Conservation (phyloP, 2,888 invertebrate species). For the Hydroisotoma schaefferi region DNA sequence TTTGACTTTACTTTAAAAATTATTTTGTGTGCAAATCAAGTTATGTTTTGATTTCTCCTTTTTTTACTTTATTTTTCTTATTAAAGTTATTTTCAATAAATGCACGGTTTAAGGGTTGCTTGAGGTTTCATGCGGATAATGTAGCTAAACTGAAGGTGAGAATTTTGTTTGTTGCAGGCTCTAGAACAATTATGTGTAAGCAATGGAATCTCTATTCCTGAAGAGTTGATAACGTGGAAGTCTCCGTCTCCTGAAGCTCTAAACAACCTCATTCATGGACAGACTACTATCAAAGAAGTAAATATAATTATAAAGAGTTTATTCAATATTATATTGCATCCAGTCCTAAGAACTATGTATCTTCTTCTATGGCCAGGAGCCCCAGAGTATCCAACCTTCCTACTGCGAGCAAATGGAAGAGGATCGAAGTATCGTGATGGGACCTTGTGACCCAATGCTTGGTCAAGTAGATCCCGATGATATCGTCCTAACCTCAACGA, state of each 20-base stretch:
- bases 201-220: constrained; percentile 54
- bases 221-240: constrained; percentile 62
- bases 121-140: too few species aligned
- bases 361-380: constrained; percentile 11
- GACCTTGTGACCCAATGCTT: constrained; percentile 61
- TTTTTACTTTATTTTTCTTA: too few species aligned
- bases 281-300: constrained; percentile 43
- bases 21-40: too few species aligned
- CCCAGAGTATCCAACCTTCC: constrained; percentile 51
- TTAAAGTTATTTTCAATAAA: too few species aligned
- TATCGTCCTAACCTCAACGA: constrained; percentile 8
- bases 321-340: neutral
- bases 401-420: constrained; percentile 64
- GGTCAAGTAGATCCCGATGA: constrained; percentile 30
- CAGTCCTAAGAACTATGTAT: constrained; percentile 26
- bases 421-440: constrained; percentile 52
- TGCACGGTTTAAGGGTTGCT: too few species aligned
- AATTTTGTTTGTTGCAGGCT: constrained; percentile 19
- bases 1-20: too few species aligned
- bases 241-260: constrained; percentile 50
- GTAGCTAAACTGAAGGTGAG: too few species aligned
- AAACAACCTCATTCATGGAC: constrained; percentile 27
- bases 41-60: too few species aligned
- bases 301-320: constrained; percentile 1
- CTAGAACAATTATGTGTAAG: constrained; percentile 30